Percentiles rank a stretch among this genome's conserved stretches.
Conservation (phyloP, 2,113 vertebrate genomes). For the Pongo pygmaeus region DNA sequence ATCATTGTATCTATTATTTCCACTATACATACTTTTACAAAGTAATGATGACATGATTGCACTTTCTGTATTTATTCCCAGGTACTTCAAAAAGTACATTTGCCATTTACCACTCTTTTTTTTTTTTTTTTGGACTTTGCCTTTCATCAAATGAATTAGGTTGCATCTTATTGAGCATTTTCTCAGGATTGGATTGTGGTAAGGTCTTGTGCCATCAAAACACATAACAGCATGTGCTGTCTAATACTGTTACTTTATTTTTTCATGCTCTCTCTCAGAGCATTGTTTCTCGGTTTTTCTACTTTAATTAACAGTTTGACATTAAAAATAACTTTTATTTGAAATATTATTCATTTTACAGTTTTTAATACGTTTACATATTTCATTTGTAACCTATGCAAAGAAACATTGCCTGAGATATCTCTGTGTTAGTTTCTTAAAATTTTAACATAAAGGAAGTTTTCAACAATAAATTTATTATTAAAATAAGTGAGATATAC, state of each 20-base stretch:
- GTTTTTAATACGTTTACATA: slow-evolving; percentile 16
- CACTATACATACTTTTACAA: neutral
- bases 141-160: neutral
- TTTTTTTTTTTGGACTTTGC: neutral
- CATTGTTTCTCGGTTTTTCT: slow-evolving; percentile 24
- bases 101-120: neutral
- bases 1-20: slow-evolving; percentile 8
- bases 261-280: neutral
- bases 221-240: neutral
- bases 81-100: neutral
- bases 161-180: neutral
- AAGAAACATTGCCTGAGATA: neutral
- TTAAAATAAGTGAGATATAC: neutral
- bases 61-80: neutral
- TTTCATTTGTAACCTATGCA: slow-evolving; percentile 10
- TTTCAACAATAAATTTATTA: neutral
- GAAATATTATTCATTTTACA: slow-evolving; percentile 35
- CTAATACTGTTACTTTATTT: neutral
- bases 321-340: slow-evolving; percentile 57
- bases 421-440: neutral
- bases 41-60: neutral
- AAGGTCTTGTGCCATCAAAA: slow-evolving; percentile 36
- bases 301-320: slow-evolving; percentile 64
- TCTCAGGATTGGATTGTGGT: neutral
- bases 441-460: neutral